Evolutionary conservation across 2,888 invertebrate genomes (phyloP).

Genomic region (Steromphala cineraria): DNA sequence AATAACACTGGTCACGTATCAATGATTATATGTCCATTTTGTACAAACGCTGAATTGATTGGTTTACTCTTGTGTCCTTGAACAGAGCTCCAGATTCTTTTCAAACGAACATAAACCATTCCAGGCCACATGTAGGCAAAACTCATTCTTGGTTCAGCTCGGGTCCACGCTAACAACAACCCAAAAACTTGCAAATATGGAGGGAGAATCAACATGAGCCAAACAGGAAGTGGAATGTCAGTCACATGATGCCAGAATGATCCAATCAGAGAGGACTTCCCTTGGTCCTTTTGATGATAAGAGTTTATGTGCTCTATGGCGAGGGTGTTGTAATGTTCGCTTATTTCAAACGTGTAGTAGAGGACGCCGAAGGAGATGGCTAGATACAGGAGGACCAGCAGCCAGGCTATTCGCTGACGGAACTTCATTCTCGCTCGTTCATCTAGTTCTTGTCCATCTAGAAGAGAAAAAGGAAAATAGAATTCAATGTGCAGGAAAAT

Average conservation of each 20-base stretch:
- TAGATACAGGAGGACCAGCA: conserved; percentile 60
- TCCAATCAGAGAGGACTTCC: conserved; percentile 31
- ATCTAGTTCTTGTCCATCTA: not conserved
- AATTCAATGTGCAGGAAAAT: no score
- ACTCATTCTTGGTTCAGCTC: conserved; percentile 63
- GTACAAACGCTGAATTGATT: conserved; percentile 43
- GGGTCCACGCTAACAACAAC: conserved; percentile 69
- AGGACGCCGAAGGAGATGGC: conserved; percentile 60
- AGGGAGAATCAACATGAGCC: conserved; percentile 60
- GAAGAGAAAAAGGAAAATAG: no score
- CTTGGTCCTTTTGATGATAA: conserved; percentile 45
- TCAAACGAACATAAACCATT: conserved; percentile 46
- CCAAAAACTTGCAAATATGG: conserved; percentile 69
- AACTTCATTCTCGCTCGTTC: conserved; percentile 62
- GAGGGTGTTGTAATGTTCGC: conserved; percentile 64
- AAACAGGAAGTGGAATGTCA: conserved; percentile 65
- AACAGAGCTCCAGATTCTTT: conserved; percentile 25
- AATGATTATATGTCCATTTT: conserved; percentile 56
- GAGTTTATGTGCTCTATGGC: conserved; percentile 67
- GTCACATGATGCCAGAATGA: conserved; percentile 58
- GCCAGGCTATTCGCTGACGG: conserved; percentile 71
- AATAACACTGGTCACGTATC: conserved; percentile 53
- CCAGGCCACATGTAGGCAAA: conserved; percentile 70
- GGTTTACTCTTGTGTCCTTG: conserved; percentile 37
- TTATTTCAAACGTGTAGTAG: conserved; percentile 72